A percentile compares a stretch with the other conserved stretches of the same genome.
Evolutionary conservation across 2,797 vertebrate species (phyloP).

Genomic region (Gymnoscopelus braueri): DNA sequence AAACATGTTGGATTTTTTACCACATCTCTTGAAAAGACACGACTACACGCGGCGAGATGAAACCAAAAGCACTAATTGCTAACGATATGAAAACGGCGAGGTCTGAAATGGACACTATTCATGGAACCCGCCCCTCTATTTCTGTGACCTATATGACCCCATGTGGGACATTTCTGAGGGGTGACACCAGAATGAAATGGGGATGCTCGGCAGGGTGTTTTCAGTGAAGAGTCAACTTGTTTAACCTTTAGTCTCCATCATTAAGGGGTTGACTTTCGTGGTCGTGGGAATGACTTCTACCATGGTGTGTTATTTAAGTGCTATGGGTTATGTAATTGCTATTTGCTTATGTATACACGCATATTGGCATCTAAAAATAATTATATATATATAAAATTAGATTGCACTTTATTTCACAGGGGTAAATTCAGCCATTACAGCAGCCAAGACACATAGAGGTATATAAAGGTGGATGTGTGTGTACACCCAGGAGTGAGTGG

Average conservation of each 20-base stretch:
- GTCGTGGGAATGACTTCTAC: conserved; percentile 79
- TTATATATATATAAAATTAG: too few species aligned
- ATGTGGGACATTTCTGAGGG: conserved; percentile 39
- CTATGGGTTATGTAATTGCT: background rate
- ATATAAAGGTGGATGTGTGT: too few species aligned
- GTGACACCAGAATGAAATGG: conserved; percentile 56
- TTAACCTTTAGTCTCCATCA: conserved; percentile 80
- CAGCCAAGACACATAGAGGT: too few species aligned
- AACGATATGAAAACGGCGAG: background rate
- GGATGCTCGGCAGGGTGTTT: conserved; percentile 72
- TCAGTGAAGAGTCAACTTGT: conserved; percentile 70
- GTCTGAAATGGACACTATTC: conserved; percentile 20
- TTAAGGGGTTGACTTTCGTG: conserved; percentile 71
- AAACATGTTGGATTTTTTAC: conserved; percentile 6
- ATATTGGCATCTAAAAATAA: too few species aligned
- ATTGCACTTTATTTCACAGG: too few species aligned
- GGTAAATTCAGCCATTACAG: too few species aligned
- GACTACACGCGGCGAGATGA: too few species aligned
- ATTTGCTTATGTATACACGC: too few species aligned
- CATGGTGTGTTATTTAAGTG: conserved; percentile 37
- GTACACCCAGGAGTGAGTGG: too few species aligned
- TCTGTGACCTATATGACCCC: conserved; percentile 71
- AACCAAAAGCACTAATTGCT: background rate
- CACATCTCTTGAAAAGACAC: background rate
- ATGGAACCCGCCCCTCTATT: conserved; percentile 35